phyloP scores from a whole-genome alignment of 1,140 invertebrate species.

The Brachionus rubens region DNA sequence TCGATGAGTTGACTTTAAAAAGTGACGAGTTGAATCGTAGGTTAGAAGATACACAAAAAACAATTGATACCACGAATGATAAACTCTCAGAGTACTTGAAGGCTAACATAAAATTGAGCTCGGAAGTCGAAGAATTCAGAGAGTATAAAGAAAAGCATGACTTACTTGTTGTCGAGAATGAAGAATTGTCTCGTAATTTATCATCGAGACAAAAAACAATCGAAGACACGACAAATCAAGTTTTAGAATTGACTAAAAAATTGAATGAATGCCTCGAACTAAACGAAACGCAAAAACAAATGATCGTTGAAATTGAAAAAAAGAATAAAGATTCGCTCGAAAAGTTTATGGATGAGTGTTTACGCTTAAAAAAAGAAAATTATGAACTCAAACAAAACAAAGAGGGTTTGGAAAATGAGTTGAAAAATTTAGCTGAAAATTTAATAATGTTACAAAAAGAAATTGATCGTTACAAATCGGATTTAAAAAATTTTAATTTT shows the following conservation, averaged over 20 bases:
- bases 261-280: slow-evolving; percentile 17
- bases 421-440: not conserved
- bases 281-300: not conserved
- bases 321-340: slow-evolving; percentile 1
- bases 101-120: not conserved
- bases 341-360: slow-evolving; percentile 7
- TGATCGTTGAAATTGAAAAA: slow-evolving; percentile 8
- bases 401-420: not conserved
- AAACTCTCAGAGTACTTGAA: slow-evolving; percentile 13
- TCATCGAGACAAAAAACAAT: not conserved
- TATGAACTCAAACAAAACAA: slow-evolving; percentile 13
- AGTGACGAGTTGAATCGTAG: not conserved
- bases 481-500: slow-evolving; percentile 41
- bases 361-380: not conserved
- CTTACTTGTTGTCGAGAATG: not conserved
- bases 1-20: not conserved
- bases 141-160: not conserved
- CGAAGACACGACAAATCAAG: not conserved
- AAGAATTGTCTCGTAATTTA: not conserved
- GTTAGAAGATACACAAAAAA: not conserved
- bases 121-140: not conserved
- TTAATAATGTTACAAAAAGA: not conserved
- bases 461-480: not conserved
- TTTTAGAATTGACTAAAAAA: slow-evolving; percentile 1
- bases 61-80: not conserved